Evolutionary conservation across 1,140 invertebrate genomes (phyloP).

Genomic region (Agrilus planipennis): DNA sequence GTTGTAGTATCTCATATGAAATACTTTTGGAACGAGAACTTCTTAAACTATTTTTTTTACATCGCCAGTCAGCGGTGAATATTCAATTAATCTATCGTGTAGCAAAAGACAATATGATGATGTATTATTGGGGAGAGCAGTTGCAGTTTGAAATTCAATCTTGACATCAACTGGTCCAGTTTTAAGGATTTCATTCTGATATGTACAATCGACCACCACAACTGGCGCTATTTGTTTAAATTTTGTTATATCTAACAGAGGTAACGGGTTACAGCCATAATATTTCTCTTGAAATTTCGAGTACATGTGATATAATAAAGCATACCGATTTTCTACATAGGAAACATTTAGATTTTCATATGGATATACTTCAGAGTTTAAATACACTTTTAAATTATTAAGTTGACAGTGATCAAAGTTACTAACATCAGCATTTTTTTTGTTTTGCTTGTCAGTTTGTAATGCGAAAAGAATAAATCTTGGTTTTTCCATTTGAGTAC

Average conservation of each 20-base stretch:
- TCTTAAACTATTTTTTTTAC: too few species aligned
- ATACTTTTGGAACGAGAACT: too few species aligned
- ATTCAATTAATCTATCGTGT: too few species aligned
- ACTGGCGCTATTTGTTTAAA: constrained; percentile 13
- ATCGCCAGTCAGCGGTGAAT: too few species aligned
- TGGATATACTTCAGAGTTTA: constrained; percentile 7
- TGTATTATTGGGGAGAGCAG: constrained; percentile 13
- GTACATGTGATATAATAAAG: constrained; percentile 19
- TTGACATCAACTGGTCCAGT: constrained; percentile 18
- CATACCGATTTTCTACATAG: constrained; percentile 2
- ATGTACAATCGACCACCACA: constrained; percentile 19
- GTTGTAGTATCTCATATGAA: too few species aligned
- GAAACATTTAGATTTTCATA: constrained; percentile 10
- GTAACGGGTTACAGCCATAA: constrained; percentile 10
- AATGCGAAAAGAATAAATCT: constrained; percentile 12
- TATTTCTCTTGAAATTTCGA: constrained; percentile 21
- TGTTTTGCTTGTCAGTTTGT: constrained; percentile 8
- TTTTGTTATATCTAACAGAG: constrained; percentile 6
- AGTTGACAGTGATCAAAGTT: constrained; percentile 9
- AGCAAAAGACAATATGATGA: constrained; percentile 22
- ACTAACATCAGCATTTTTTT: constrained; percentile 5
- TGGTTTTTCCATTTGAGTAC: constrained; percentile 16
- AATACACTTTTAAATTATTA: constrained; percentile 6
- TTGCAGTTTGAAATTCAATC: constrained; percentile 19
- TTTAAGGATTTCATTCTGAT: constrained; percentile 20